Conservation (phyloP, 2,888 invertebrate species). For the Leptarthrus brevirostris region DNA sequence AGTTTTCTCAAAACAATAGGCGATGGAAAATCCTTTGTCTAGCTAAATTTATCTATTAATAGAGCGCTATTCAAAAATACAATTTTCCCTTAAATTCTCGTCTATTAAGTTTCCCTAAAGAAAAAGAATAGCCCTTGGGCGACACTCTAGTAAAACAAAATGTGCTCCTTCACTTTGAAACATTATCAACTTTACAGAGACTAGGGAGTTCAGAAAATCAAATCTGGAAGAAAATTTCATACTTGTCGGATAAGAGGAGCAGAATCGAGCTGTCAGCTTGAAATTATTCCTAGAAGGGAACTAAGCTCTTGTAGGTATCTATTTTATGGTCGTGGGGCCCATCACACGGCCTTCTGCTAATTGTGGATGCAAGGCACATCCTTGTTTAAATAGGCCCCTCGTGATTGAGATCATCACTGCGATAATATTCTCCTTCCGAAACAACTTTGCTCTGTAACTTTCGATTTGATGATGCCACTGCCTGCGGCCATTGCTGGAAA, state of each 20-base stretch:
- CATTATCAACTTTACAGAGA: conserved; percentile 13
- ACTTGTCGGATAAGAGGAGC: conserved; percentile 6
- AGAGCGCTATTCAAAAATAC: not conserved
- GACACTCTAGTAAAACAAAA: not conserved
- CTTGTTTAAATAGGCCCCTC: conserved; percentile 42
- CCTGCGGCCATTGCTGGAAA: conserved; percentile 29
- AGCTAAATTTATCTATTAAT: not conserved
- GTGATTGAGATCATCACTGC: conserved; percentile 45
- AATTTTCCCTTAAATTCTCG: not conserved
- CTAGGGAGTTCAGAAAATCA: conserved; percentile 12
- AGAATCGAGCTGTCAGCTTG: conserved; percentile 27
- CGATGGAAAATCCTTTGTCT: too few relatives aligned
- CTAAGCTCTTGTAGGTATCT: conserved; percentile 18
- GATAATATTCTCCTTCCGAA: conserved; percentile 32
- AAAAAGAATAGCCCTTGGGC: conserved; percentile 9
- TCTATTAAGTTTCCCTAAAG: conserved; percentile 2
- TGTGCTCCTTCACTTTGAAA: not conserved
- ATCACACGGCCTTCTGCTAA: not conserved
- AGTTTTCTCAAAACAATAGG: too few relatives aligned
- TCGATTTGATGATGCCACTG: conserved; percentile 42
- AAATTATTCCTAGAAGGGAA: conserved; percentile 13
- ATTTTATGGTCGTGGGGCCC: conserved; percentile 19
- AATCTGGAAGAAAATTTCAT: conserved; percentile 13
- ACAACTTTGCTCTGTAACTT: conserved; percentile 19
- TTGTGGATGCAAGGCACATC: conserved; percentile 39